phyloP scores from a whole-genome alignment of 2,113 vertebrate species.

The Neoarius graeffei region DNA sequence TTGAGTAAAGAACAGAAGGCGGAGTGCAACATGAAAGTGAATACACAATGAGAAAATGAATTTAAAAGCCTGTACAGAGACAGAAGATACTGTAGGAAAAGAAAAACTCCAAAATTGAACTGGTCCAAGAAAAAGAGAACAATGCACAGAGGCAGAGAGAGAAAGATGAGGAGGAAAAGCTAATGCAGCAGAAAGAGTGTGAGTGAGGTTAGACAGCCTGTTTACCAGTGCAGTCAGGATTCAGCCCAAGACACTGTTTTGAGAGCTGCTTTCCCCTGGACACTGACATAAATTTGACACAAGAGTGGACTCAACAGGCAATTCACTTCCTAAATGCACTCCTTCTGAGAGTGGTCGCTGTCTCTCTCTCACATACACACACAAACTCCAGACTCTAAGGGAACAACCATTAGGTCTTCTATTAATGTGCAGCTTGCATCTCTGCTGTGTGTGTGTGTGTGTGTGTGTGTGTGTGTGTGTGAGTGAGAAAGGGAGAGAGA shows the following conservation, averaged over 20 bases:
- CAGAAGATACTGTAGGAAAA: constrained; percentile 31
- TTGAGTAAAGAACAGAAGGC: constrained; percentile 41
- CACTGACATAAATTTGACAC: constrained; percentile 38
- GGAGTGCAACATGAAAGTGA: constrained; percentile 51
- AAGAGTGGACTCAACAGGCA: constrained; percentile 38
- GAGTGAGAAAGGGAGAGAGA: not conserved
- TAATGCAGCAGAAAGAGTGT: constrained; percentile 23
- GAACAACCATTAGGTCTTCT: constrained; percentile 40
- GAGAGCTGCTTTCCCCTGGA: constrained; percentile 44
- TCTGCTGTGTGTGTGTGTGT: constrained; percentile 26
- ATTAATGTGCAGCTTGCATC: constrained; percentile 27
- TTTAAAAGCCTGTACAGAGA: constrained; percentile 44
- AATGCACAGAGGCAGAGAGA: not conserved
- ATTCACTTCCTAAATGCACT: constrained; percentile 31
- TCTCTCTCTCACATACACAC: not conserved
- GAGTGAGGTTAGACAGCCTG: constrained; percentile 12
- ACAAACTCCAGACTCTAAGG: constrained; percentile 25
- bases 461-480: not conserved
- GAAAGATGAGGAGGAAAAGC: constrained; percentile 1
- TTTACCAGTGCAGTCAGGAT: constrained; percentile 46
- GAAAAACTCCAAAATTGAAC: constrained; percentile 10
- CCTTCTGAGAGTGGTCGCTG: not conserved
- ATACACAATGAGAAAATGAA: constrained; percentile 52
- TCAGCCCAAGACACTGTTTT: constrained; percentile 38
- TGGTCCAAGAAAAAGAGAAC: constrained; percentile 11